These are phyloP conservation scores for Enteromius argenteus DNA, from an alignment of 2,797 vertebrate genomes.

Conservation along the genomic window DNA sequence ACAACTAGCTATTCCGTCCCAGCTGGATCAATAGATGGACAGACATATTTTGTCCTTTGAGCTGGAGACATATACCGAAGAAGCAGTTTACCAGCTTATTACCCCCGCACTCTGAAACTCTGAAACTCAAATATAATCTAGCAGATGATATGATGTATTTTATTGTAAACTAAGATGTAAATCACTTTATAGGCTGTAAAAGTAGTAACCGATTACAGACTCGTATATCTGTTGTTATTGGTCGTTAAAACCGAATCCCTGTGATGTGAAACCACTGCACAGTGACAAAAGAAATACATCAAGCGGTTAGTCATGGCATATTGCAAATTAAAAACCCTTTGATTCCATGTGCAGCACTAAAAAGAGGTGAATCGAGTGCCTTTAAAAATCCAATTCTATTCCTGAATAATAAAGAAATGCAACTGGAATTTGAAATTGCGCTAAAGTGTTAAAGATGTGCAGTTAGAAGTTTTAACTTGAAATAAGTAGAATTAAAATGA, in stretches of 20 bases:
- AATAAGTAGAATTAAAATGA: not conserved
- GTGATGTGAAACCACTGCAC: not conserved
- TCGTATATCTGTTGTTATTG: constrained; percentile 12
- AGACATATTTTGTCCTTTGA: constrained; percentile 15
- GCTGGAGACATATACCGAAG: not conserved
- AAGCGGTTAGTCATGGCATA: not conserved
- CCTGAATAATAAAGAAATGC: not conserved
- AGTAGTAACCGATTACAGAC: not conserved
- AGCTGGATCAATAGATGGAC: constrained; percentile 5
- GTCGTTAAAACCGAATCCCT: not conserved
- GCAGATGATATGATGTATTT: not conserved
- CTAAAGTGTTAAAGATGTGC: not conserved
- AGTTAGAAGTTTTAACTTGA: not conserved
- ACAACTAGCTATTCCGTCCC: not conserved
- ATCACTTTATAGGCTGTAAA: constrained; percentile 6
- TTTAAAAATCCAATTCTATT: not conserved
- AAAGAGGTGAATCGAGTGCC: not conserved
- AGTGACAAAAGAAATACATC: not conserved
- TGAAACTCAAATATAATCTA: not conserved
- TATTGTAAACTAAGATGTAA: constrained; percentile 7
- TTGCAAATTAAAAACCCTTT: not conserved
- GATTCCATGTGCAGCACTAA: not conserved
- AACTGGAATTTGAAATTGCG: not conserved
- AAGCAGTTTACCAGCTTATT: not conserved
- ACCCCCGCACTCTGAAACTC: not conserved